Evolutionary conservation across 1,140 invertebrate genomes (phyloP), one percentile per base, ranked within the genome.

Genomic region (Drosophila fuyamai): DNA sequence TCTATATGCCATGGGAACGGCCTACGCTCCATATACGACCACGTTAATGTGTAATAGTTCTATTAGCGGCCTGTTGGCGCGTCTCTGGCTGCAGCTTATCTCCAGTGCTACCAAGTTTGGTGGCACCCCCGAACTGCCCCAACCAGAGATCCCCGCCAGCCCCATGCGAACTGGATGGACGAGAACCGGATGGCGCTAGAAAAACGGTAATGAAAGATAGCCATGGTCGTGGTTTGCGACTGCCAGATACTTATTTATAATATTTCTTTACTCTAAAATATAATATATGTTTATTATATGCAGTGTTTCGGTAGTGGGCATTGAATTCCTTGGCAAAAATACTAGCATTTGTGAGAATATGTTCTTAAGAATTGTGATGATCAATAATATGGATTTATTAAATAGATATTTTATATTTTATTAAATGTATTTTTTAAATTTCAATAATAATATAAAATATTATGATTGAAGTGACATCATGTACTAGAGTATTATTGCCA

Each of bases 41-140:
- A 62, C 59, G 82, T 76, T 86, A 85, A 85, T 85, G 82, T 86
- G 83, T 86, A 86, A 86, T 86, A 88, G 83, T 86, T 86, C 83
- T 86, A 88, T 86, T 86, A 86, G 83, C 79, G 71, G 79, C 83
- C 81, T 86, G 79, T 78, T 83, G 80, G 63, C 75, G 82, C 78
- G 76, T 79, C 82, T 86, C 75, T 78, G 65, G 62, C 79, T 81
- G 78, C 82, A 82, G 79, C 83, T 86, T 88, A 86, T 86, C 83
- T 86, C 56, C 43, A 32, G 44, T 8, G 84, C 83, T 89, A 89
- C 83, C 84, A 89, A 88, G 79, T 88, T 88, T 82, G 83, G 76
- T 47, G 35, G 16, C 47, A 8, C 27, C 47, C 4, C 4, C 47
- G 36, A 29, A 18, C 47, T 29, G 62, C 40, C 61, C 60, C 14